These are phyloP conservation scores for Petrolisthes cinctipes DNA, from an alignment of 2,888 invertebrate species.

Conservation along the genomic window DNA sequence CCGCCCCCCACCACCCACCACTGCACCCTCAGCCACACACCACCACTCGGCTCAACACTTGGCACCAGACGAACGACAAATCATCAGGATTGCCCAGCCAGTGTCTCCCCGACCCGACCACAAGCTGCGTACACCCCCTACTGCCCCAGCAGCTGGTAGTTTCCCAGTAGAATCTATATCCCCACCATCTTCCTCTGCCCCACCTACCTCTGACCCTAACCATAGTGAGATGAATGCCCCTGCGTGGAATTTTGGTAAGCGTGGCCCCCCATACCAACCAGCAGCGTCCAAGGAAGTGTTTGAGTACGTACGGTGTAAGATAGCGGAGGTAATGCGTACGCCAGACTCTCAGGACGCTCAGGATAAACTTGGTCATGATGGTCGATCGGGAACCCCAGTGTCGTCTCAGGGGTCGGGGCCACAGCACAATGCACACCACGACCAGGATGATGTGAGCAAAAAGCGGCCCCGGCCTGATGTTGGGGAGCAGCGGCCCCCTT, in stretches of 20 bases:
- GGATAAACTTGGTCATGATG: conserved; percentile 36
- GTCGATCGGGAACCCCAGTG: conserved; percentile 34
- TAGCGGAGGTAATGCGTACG: conserved; percentile 64
- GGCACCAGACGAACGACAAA: conserved; percentile 65
- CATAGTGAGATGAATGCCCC: conserved; percentile 42
- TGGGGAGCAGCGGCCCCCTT: conserved; percentile 58
- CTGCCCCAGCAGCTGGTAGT: conserved; percentile 39
- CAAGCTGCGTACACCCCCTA: conserved; percentile 48
- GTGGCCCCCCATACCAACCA: neutral
- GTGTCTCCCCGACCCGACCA: conserved; percentile 56
- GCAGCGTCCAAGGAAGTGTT: conserved; percentile 42
- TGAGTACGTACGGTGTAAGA: conserved; percentile 61
- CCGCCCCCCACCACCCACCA: conserved; percentile 44
- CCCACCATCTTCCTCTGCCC: conserved; percentile 47
- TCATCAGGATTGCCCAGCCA: conserved; percentile 63
- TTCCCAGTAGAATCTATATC: conserved; percentile 55
- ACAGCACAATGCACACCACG: conserved; percentile 56
- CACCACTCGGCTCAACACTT: conserved; percentile 51
- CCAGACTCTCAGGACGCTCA: conserved; percentile 49
- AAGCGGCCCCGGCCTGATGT: conserved; percentile 54
- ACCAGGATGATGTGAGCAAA: conserved; percentile 47
- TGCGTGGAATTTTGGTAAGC: conserved; percentile 19
- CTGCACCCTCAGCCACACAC: conserved; percentile 40
- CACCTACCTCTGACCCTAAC: conserved; percentile 43
- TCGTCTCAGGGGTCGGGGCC: conserved; percentile 38